phyloP scores from a whole-genome alignment of 2,113 vertebrate genomes.

The Sminthopsis crassicaudata region DNA sequence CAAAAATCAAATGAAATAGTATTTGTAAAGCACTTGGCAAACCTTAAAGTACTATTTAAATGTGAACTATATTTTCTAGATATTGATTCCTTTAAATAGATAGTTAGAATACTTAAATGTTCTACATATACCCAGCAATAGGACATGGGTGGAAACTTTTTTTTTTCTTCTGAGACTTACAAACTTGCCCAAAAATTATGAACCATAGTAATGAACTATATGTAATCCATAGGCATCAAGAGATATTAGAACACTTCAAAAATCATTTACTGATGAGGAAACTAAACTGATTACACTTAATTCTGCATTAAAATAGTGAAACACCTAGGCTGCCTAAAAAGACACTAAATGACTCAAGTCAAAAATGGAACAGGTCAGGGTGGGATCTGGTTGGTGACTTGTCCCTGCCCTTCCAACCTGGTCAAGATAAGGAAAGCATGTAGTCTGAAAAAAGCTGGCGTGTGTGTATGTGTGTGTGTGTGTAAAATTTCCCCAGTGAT shows the following conservation, averaged over 20 bases:
- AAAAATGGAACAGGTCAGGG: not conserved
- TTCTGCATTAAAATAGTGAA: not conserved
- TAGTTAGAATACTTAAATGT: not conserved
- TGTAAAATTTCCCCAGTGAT: not conserved
- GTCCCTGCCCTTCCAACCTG: not conserved
- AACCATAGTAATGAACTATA: no score
- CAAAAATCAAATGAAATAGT: not conserved
- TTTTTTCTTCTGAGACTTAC: not conserved
- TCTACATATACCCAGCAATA: not conserved
- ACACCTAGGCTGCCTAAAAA: not conserved
- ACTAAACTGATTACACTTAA: not conserved
- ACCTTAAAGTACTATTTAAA: not conserved
- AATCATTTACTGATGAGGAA: not conserved
- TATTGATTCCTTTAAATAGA: not conserved
- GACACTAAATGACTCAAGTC: not conserved
- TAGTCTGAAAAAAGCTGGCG: slow-evolving; percentile 85
- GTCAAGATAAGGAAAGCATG: not conserved
- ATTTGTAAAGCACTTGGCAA: not conserved
- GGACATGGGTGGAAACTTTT: not conserved
- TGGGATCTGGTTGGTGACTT: not conserved
- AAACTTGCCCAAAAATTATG: not conserved
- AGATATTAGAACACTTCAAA: not conserved
- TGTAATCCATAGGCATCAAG: not conserved
- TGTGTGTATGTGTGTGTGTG: not conserved
- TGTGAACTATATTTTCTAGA: not conserved